A percentile compares a stretch with the other conserved stretches of the same genome.
Evolutionary conservation across 2,113 vertebrate species (phyloP).

Genomic region (Solenodon paradoxus): DNA sequence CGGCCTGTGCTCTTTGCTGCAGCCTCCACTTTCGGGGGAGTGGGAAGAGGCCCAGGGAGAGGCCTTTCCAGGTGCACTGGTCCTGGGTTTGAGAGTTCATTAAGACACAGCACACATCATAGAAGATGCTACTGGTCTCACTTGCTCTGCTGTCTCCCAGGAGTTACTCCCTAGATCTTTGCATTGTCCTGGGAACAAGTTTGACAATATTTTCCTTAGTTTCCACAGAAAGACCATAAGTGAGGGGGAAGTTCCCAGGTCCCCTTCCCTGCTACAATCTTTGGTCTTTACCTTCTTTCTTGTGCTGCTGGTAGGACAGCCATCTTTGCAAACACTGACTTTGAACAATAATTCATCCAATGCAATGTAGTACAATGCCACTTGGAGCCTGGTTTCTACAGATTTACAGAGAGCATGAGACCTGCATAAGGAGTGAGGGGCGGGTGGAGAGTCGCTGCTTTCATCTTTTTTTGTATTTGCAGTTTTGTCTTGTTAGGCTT

Average conservation of each 20-base stretch:
- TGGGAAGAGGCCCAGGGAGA: neutral
- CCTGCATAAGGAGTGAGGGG: fast-evolving
- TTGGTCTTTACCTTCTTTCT: neutral
- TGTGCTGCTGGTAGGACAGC: neutral
- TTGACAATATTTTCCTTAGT: neutral
- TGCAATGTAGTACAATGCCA: no score
- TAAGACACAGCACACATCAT: fast-evolving
- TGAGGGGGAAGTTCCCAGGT: neutral
- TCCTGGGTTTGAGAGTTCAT: neutral
- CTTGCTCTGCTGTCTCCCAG: neutral
- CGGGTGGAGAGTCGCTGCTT: fast-evolving
- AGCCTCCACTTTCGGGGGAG: fast-evolving
- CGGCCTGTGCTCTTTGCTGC: constrained; percentile 30
- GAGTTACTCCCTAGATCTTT: neutral
- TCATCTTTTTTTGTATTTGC: no score
- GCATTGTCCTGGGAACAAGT: neutral
- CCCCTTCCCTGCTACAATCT: no score
- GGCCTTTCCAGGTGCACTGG: fast-evolving
- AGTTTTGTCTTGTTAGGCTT: neutral
- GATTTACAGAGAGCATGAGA: fast-evolving
- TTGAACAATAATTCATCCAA: no score
- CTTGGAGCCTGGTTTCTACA: fast-evolving
- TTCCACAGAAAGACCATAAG: neutral
- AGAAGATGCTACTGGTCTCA: fast-evolving
- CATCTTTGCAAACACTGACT: neutral